These are phyloP conservation scores for Gastracanthus pulcherrimus DNA, from an alignment of 2,888 invertebrate genomes.

Conservation along the genomic window DNA sequence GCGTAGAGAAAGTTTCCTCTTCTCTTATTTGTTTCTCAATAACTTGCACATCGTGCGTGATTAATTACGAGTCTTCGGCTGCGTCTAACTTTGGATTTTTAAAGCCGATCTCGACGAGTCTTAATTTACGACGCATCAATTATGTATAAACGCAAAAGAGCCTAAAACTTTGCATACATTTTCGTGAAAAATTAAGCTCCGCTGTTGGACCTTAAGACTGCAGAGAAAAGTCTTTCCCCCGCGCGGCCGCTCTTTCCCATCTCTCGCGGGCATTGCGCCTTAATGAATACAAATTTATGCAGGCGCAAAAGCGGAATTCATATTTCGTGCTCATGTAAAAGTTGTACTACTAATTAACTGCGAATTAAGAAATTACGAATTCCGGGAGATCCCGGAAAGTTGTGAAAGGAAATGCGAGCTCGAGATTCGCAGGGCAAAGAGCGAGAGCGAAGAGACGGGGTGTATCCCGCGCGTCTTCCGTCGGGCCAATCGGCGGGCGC, in stretches of 20 bases:
- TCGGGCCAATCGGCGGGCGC: slow-evolving; percentile 13
- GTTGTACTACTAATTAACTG: slow-evolving; percentile 35
- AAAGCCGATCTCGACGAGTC: too few relatives aligned
- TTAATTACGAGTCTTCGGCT: not conserved
- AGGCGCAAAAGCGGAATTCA: slow-evolving; percentile 19
- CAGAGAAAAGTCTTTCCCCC: not conserved
- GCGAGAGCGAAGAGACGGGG: not conserved
- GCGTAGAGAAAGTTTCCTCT: not conserved
- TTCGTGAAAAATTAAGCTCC: not conserved
- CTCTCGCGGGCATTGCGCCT: too few relatives aligned
- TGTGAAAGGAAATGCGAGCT: not conserved
- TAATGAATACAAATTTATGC: slow-evolving; percentile 49
- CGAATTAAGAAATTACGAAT: slow-evolving; percentile 44
- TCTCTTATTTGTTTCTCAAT: not conserved
- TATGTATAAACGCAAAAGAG: too few relatives aligned
- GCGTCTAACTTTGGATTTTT: not conserved
- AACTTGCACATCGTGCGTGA: not conserved
- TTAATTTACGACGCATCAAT: too few relatives aligned
- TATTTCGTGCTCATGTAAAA: slow-evolving; percentile 34
- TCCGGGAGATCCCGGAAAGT: not conserved
- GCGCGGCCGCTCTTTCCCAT: too few relatives aligned
- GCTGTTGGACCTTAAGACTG: too few relatives aligned
- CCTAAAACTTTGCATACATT: too few relatives aligned
- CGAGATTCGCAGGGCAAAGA: not conserved
- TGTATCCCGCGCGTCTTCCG: slow-evolving; percentile 32